phyloP scores from a whole-genome alignment of 2,113 vertebrate genomes.

The Pelmatolapia mariae region DNA sequence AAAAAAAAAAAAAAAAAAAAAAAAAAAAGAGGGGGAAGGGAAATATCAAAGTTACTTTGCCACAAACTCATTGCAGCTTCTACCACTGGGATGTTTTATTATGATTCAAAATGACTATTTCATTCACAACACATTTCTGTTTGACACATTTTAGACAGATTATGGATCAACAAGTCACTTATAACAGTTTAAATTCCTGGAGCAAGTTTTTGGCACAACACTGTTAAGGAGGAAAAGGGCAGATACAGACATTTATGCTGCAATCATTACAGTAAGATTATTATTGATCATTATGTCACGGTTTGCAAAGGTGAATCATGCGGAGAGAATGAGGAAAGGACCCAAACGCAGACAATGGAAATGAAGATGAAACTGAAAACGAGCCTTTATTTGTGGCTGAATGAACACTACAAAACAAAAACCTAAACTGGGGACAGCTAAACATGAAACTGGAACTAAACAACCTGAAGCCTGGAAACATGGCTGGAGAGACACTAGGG shows the following conservation, averaged over 20 bases:
- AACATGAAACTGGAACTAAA: neutral
- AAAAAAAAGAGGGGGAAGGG: neutral
- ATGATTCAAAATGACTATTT: too few relatives aligned
- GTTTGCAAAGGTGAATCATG: neutral
- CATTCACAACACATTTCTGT: too few relatives aligned
- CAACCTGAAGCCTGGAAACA: neutral
- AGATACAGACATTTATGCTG: neutral
- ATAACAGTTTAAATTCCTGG: neutral
- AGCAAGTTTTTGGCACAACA: neutral
- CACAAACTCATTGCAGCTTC: neutral
- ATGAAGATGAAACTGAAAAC: neutral
- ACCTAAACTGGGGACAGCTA: neutral
- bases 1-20: neutral
- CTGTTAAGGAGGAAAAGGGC: neutral
- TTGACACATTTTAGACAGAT: too few relatives aligned
- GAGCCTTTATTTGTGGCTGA: neutral
- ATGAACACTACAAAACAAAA: neutral
- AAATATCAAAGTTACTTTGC: neutral
- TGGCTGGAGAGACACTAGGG: neutral
- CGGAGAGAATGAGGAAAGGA: accelerated
- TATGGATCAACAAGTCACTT: neutral
- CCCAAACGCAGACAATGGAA: neutral
- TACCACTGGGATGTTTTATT: neutral
- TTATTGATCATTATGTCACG: neutral
- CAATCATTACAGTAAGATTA: neutral